phyloP scores from a whole-genome alignment of 2,113 vertebrate species.

The Eptatretus burgeri region DNA sequence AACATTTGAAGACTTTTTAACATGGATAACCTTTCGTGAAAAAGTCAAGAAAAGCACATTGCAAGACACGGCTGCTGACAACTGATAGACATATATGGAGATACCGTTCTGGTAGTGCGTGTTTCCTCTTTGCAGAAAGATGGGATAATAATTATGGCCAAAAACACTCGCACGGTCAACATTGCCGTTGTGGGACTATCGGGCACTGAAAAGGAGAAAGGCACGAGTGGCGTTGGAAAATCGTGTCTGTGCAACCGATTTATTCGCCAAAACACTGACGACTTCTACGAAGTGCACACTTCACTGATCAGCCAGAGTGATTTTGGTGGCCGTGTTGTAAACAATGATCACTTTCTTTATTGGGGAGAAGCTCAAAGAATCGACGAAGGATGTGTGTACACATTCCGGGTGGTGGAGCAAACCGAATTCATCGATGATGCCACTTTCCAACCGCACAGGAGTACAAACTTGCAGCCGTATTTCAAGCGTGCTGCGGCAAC shows the following conservation, averaged over 20 bases:
- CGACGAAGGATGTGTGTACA: constrained; percentile 59
- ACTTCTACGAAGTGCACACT: constrained; percentile 78
- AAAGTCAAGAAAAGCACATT: too few species aligned
- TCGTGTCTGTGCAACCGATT: constrained; percentile 90
- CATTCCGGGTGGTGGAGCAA: constrained; percentile 77
- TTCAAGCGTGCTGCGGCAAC: constrained; percentile 65
- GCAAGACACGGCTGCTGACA: too few species aligned
- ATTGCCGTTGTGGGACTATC: constrained; percentile 78
- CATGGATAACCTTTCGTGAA: too few species aligned
- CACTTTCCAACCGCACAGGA: constrained; percentile 82
- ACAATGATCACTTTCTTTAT: constrained; percentile 93
- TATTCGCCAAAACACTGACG: constrained; percentile 58
- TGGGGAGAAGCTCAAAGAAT: constrained; percentile 55
- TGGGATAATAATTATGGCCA: constrained; percentile 5
- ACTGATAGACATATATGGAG: background rate
- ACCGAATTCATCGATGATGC: constrained; percentile 95
- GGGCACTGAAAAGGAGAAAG: constrained; percentile 89
- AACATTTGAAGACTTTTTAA: too few species aligned
- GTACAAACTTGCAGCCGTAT: constrained; percentile 78
- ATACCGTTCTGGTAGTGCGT: background rate
- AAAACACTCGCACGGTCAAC: constrained; percentile 16
- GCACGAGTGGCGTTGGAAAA: constrained; percentile 73
- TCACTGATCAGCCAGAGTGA: constrained; percentile 94
- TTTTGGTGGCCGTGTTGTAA: constrained; percentile 80
- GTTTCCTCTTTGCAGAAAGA: background rate